Percentiles rank a stretch among this genome's conserved stretches.
Evolutionary conservation across 2,797 vertebrate genomes (phyloP).

Genomic region (Iguana delicatissima): DNA sequence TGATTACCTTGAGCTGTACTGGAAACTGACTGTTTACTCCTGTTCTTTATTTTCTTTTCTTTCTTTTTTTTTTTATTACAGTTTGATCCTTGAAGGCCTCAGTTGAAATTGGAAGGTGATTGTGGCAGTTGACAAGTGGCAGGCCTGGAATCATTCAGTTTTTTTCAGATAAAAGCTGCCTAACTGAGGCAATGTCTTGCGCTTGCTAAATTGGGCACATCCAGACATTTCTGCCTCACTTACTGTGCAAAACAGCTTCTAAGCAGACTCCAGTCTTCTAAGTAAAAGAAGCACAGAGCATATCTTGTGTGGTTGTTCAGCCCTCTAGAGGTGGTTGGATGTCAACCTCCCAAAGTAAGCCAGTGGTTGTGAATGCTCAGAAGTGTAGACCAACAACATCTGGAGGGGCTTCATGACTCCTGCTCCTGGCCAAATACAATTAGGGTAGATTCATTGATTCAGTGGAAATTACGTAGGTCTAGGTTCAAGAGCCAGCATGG

Average conservation of each 20-base stretch:
- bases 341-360: too few relatives aligned
- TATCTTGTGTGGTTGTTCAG: not conserved
- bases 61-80: constrained; percentile 27
- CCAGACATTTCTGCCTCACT: not conserved
- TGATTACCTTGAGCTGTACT: constrained; percentile 28
- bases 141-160: not conserved
- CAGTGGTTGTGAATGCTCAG: too few relatives aligned
- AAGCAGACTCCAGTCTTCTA: not conserved
- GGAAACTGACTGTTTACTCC: constrained; percentile 47
- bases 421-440: too few relatives aligned
- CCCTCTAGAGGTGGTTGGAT: too few relatives aligned
- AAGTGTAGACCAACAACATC: too few relatives aligned
- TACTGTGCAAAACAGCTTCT: not conserved
- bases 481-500: too few relatives aligned
- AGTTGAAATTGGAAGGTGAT: constrained; percentile 5
- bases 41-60: constrained; percentile 26
- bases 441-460: too few relatives aligned
- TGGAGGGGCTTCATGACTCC: too few relatives aligned
- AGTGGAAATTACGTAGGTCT: too few relatives aligned
- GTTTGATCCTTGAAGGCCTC: constrained; percentile 11
- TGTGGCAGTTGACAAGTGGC: not conserved
- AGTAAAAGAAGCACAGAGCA: not conserved
- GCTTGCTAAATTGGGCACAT: not conserved
- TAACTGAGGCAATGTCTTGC: not conserved
- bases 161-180: not conserved